Evolutionary conservation across 2,888 invertebrate species (phyloP), one percentile per base, ranked within the genome.

Genomic region (Tetragnatha montana): DNA sequence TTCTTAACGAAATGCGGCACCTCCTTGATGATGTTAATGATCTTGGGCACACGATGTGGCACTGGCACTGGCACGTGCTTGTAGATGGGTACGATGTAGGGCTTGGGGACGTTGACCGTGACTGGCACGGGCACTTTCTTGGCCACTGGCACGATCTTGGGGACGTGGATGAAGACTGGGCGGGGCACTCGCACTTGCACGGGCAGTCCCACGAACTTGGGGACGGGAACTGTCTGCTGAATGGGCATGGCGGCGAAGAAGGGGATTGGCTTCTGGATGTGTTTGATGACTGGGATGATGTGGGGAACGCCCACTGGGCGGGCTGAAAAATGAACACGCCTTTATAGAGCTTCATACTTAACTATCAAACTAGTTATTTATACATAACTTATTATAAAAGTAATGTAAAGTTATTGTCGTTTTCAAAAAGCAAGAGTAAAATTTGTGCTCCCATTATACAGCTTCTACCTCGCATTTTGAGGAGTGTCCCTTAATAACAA

Each of bases 111-210:
- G 35, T 89, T 87, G 14, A 89, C 89, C 12, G 81, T 49, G 4
- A 91, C 87, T 6, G 85, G 89, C 6, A 91, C 87, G 8, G 89
- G 89, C 17, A 80, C 68, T 49, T 87, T 85, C 81, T 92, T 92
- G 14, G 91, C 91, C 12, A 92, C 92, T n/a, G 92, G 92, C 1
- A 91, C 89, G 19, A 91, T 79, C 81, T 92, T 92, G 6, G 92
- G 92, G 21, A 92, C 92, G 60, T 92, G 91, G 14, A 92, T 92
- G 87, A 92, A 87, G 69, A 91, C 92, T 50, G 92, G 92, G 75
- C 91, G 91, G 2, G 92, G 92, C 4, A 92, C 92, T 8, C 84
- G 80, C 0, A 91, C 89, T 60, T 81, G 83, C 7, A 91, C 84
- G 2, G 91, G 91, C 17, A 89, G 75, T 7, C 87, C 81, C 17